A percentile compares a stretch with the other conserved stretches of the same genome.
Conservation (phyloP, 2,888 invertebrate genomes). For the Ophraella communa region DNA sequence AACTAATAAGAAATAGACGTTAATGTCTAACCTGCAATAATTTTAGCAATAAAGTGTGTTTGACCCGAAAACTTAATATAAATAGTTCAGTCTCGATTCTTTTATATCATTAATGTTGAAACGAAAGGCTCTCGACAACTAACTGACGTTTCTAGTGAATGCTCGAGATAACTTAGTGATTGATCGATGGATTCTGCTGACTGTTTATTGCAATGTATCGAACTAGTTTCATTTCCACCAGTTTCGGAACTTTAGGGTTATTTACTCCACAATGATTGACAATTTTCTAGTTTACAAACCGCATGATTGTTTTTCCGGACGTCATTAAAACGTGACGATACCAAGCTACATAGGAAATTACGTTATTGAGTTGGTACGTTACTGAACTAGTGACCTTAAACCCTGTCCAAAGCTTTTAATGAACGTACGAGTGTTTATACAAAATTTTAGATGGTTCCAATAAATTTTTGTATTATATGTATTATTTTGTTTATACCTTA, state of each 20-base stretch:
- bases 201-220: conserved; percentile 35
- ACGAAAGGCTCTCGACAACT: conserved; percentile 50
- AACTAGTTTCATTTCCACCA: conserved; percentile 17
- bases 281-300: not conserved
- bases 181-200: conserved; percentile 52
- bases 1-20: too few species aligned
- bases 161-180: conserved; percentile 52
- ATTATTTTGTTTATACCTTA: too few species aligned
- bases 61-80: not conserved
- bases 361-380: not conserved
- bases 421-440: too few species aligned
- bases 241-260: not conserved
- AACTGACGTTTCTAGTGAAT: conserved; percentile 52
- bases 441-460: too few species aligned
- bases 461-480: too few species aligned
- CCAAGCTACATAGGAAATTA: not conserved
- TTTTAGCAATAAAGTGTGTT: too few species aligned
- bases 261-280: conserved; percentile 8
- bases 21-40: too few species aligned
- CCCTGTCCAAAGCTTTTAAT: too few species aligned
- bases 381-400: too few species aligned
- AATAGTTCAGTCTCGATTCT: not conserved
- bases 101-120: conserved; percentile 42
- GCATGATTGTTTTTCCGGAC: not conserved
- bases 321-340: not conserved